phyloP scores from a whole-genome alignment of 92 coral and sea anemone genomes.

The Palythoa grandis region DNA sequence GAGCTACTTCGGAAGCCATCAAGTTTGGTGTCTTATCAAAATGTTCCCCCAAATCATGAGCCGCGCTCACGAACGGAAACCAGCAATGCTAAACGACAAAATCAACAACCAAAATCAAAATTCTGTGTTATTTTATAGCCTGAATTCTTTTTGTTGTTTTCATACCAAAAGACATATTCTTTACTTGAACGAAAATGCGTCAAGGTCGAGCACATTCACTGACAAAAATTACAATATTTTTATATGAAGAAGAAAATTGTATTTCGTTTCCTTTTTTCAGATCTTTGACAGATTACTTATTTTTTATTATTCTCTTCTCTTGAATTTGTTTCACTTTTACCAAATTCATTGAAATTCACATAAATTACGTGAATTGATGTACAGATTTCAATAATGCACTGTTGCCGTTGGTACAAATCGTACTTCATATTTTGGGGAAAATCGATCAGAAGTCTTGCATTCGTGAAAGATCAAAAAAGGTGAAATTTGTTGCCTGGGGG shows the following conservation, averaged over 20 bases:
- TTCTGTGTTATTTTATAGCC: conserved; percentile 85
- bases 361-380: neutral
- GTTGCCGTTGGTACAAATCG: neutral
- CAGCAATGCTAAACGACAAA: conserved; percentile 7
- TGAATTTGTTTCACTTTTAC: neutral
- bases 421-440: neutral
- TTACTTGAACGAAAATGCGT: neutral
- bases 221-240: conserved; percentile 16
- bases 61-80: conserved; percentile 44
- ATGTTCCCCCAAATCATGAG: conserved; percentile 56
- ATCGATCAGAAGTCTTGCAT: neutral
- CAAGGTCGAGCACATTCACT: neutral
- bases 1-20: conserved; percentile 75
- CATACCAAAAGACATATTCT: neutral
- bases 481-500: neutral
- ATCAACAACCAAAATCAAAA: conserved; percentile 82
- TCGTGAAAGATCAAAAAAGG: neutral
- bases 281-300: neutral
- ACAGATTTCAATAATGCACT: conserved; percentile 4
- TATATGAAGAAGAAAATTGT: neutral
- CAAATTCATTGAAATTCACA: neutral
- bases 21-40: conserved; percentile 62
- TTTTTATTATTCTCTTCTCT: neutral
- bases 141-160: neutral
- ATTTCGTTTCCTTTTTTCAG: neutral